Percentiles rank a stretch among this genome's conserved stretches.
Conservation (phyloP, 2,113 vertebrate species). For the Ivindomyrus marchei region DNA sequence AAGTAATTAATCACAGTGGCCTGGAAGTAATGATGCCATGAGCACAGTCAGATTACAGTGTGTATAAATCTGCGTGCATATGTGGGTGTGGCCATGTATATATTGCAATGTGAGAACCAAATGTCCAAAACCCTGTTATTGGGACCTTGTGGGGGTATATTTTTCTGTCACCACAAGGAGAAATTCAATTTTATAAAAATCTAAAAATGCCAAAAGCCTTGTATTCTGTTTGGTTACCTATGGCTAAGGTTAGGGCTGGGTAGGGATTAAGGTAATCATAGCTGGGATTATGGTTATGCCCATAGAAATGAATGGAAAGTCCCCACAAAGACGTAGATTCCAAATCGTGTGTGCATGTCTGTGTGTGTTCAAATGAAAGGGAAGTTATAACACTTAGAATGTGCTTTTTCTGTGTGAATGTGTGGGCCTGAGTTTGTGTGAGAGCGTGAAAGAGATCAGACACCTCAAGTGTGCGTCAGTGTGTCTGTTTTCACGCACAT, state of each 20-base stretch:
- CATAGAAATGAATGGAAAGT: neutral
- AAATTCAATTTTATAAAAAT: neutral
- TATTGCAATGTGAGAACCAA: neutral
- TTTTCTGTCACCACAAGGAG: neutral
- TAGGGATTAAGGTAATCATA: neutral
- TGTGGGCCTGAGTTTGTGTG: conserved; percentile 11
- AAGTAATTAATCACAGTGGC: conserved; percentile 60
- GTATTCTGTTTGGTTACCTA: neutral
- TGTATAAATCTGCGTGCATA: conserved; percentile 13
- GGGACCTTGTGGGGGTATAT: neutral
- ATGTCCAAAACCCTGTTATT: neutral
- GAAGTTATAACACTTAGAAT: neutral
- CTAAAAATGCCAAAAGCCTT: neutral
- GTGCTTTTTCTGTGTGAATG: conserved; percentile 2
- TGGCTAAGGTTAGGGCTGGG: neutral
- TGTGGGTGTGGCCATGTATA: neutral
- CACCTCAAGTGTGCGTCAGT: neutral
- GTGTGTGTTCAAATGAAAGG: neutral
- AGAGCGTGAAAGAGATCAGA: neutral
- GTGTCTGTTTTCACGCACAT: neutral
- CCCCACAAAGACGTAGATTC: neutral
- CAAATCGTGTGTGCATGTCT: neutral
- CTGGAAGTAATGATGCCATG: conserved; percentile 40
- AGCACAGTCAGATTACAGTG: conserved; percentile 18
- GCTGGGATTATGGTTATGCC: neutral